A percentile compares a stretch with the other conserved stretches of the same genome.
phyloP scores from a whole-genome alignment of 2,797 vertebrate genomes.

The Sebastes steindachneri region DNA sequence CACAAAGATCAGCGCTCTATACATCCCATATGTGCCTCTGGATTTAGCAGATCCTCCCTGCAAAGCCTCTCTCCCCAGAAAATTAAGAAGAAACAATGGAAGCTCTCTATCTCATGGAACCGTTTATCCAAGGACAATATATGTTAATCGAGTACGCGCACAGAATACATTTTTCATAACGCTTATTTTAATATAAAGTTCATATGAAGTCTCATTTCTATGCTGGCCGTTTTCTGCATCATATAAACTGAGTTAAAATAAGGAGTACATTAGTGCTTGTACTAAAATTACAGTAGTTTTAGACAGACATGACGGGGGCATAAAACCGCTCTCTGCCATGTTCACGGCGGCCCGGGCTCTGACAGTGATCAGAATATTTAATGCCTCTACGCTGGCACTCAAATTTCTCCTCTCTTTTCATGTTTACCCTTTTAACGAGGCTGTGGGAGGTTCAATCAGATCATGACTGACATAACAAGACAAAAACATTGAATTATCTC shows the following conservation, averaged over 20 bases:
- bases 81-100: constrained; percentile 71
- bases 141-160: constrained; percentile 59
- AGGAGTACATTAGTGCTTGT: constrained; percentile 37
- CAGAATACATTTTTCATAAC: constrained; percentile 37
- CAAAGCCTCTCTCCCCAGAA: constrained; percentile 64
- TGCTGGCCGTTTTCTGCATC: background rate
- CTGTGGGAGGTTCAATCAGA: constrained; percentile 63
- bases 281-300: constrained; percentile 39
- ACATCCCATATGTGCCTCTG: constrained; percentile 68
- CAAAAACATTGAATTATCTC: constrained; percentile 45
- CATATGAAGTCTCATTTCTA: constrained; percentile 25
- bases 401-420: constrained; percentile 68
- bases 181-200: constrained; percentile 41
- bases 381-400: constrained; percentile 38
- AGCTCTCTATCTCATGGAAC: constrained; percentile 68
- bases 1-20: constrained; percentile 68
- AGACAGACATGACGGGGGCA: constrained; percentile 38
- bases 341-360: constrained; percentile 30
- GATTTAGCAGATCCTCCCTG: constrained; percentile 68
- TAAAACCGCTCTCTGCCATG: constrained; percentile 22
- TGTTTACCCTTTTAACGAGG: constrained; percentile 65
- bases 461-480: constrained; percentile 62
- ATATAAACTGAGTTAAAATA: constrained; percentile 29
- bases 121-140: constrained; percentile 67
- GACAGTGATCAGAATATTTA: constrained; percentile 62